Percentiles rank a stretch among this genome's conserved stretches.
phyloP scores from a whole-genome alignment of 2,888 invertebrate species.

The Scaptomyza flava region DNA sequence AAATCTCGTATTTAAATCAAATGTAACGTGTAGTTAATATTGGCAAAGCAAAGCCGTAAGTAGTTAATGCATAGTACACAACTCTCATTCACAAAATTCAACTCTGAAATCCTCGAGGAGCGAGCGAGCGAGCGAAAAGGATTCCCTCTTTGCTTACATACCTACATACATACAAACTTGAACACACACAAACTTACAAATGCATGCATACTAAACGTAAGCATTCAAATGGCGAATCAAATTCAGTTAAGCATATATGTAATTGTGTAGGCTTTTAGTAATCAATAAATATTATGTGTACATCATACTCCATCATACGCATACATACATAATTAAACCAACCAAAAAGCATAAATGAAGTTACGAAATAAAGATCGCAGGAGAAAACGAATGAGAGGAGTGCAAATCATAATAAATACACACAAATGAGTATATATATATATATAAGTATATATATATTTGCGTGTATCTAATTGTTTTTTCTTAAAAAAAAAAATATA shows the following conservation, averaged over 20 bases:
- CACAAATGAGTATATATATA: background rate
- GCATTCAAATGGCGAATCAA: slow-evolving; percentile 61
- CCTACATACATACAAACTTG: too few species aligned
- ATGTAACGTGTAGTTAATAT: slow-evolving; percentile 33
- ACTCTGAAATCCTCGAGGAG: slow-evolving; percentile 15
- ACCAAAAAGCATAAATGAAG: slow-evolving; percentile 8
- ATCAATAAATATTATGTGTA: slow-evolving; percentile 25
- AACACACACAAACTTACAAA: background rate
- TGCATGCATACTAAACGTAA: slow-evolving; percentile 4
- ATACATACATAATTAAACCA: slow-evolving; percentile 23
- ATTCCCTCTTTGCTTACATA: background rate
- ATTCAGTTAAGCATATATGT: slow-evolving; percentile 69
- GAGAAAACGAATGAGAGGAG: background rate
- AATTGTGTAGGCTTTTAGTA: slow-evolving; percentile 68
- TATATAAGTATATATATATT: background rate
- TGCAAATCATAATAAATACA: slow-evolving; percentile 15
- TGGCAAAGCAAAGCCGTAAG: slow-evolving; percentile 21
- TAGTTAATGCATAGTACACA: slow-evolving; percentile 17
- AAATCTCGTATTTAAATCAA: slow-evolving; percentile 28
- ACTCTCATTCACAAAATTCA: background rate
- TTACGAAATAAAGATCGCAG: background rate
- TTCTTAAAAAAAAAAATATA: slow-evolving; percentile 43
- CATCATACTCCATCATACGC: slow-evolving; percentile 3
- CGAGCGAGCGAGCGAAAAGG: slow-evolving; percentile 4
- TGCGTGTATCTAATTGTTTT: slow-evolving; percentile 65